phyloP scores from a whole-genome alignment of 2,888 invertebrate species.

The Caenorhabditis imperialis region DNA sequence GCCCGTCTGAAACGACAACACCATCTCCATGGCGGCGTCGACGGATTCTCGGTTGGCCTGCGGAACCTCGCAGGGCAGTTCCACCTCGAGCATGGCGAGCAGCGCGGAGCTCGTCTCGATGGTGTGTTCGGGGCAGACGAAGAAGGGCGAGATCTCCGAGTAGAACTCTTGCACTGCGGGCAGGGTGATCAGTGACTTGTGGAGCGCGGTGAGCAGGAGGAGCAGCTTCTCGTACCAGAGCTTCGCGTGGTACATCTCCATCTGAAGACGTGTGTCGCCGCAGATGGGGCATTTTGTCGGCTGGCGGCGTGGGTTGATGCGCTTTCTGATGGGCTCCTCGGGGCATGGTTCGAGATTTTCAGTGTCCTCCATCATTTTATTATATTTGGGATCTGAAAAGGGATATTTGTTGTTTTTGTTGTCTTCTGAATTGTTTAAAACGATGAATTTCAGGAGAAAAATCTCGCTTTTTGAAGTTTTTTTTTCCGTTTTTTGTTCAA shows the following conservation, averaged over 20 bases:
- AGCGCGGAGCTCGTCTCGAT: background rate
- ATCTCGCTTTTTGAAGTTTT: too few species aligned
- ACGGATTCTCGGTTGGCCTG: background rate
- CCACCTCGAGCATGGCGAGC: background rate
- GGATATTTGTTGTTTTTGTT: too few species aligned
- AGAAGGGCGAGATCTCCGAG: background rate
- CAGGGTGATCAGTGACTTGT: background rate
- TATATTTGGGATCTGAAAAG: too few species aligned
- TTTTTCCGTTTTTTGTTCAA: too few species aligned
- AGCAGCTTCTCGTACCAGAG: slow-evolving; percentile 1
- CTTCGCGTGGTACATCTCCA: background rate
- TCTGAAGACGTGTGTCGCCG: background rate
- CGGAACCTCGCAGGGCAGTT: background rate
- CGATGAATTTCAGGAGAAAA: too few species aligned
- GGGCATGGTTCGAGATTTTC: too few species aligned
- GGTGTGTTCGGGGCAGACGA: background rate
- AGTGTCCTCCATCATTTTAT: too few species aligned
- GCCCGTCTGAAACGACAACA: background rate
- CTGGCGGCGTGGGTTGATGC: too few species aligned
- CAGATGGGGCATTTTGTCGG: background rate
- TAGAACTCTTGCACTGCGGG: background rate
- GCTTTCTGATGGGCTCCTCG: too few species aligned
- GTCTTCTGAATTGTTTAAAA: too few species aligned
- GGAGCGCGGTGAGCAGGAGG: background rate
- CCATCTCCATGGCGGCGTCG: background rate